Conservation (phyloP, 2,888 invertebrate genomes). For the Anorthoa munda region DNA sequence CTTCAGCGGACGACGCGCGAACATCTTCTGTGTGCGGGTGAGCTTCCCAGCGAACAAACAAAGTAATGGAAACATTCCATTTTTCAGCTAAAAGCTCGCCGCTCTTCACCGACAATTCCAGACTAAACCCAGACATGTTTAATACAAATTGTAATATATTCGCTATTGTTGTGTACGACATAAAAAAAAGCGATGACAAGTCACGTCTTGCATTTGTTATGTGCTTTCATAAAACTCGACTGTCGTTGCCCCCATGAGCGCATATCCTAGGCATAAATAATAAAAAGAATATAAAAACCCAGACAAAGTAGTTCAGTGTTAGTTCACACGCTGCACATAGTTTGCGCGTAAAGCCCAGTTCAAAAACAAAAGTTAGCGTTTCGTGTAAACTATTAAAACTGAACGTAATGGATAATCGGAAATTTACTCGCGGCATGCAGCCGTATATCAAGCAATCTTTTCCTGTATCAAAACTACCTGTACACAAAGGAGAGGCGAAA, state of each 20-base stretch:
- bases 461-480: conserved; percentile 46
- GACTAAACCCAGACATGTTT: conserved; percentile 45
- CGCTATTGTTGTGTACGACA: conserved; percentile 26
- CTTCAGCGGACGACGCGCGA: conserved; percentile 38
- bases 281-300: conserved; percentile 35
- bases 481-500: conserved; percentile 49
- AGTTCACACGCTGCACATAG: conserved; percentile 13
- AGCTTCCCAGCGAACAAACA: conserved; percentile 47
- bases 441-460: conserved; percentile 52
- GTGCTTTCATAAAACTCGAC: conserved; percentile 27
- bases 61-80: conserved; percentile 67
- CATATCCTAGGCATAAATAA: conserved; percentile 30
- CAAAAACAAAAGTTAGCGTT: conserved; percentile 15
- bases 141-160: conserved; percentile 46
- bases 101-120: conserved; percentile 52
- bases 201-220: conserved; percentile 54
- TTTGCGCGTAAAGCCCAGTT: conserved; percentile 1
- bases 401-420: conserved; percentile 34
- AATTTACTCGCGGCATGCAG: conserved; percentile 41
- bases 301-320: conserved; percentile 8
- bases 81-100: conserved; percentile 65
- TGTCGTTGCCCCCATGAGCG: conserved; percentile 40
- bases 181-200: conserved; percentile 43
- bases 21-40: conserved; percentile 34
- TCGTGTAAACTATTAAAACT: conserved; percentile 30